These are phyloP conservation scores for Bembecia ichneumoniformis DNA, from an alignment of 2,888 invertebrate genomes.

Conservation along the genomic window DNA sequence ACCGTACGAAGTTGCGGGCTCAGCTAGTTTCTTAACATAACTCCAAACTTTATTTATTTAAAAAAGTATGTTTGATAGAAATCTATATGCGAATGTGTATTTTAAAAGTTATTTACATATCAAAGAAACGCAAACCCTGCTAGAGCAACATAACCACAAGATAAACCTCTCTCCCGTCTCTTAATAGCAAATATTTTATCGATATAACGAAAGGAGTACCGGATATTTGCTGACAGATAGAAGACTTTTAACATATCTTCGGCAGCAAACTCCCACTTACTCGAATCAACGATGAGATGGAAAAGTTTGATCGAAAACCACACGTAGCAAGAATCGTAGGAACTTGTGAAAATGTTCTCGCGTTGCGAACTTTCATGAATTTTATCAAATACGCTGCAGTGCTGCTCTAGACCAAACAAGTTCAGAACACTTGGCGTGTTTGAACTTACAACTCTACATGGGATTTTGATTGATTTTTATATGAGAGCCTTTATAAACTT, in stretches of 20 bases:
- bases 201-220: background rate
- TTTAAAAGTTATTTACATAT: too few species aligned
- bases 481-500: too few species aligned
- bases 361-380: slow-evolving; percentile 39
- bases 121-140: background rate
- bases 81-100: too few species aligned
- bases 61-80: too few species aligned
- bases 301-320: slow-evolving; percentile 65
- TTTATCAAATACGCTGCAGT: slow-evolving; percentile 54
- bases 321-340: slow-evolving; percentile 44
- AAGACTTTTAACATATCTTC: slow-evolving; percentile 17
- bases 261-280: slow-evolving; percentile 15
- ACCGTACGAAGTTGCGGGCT: too few species aligned
- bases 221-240: background rate
- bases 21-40: too few species aligned
- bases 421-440: slow-evolving; percentile 42
- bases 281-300: slow-evolving; percentile 32
- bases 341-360: slow-evolving; percentile 44
- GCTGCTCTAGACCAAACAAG: slow-evolving; percentile 42
- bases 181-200: background rate
- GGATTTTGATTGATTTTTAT: slow-evolving; percentile 58
- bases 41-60: too few species aligned
- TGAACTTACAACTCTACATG: slow-evolving; percentile 27
- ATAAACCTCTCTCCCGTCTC: background rate
- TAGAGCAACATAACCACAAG: slow-evolving; percentile 1